Conservation (phyloP, 2,888 invertebrate species). For the Euplagia quadripunctaria region DNA sequence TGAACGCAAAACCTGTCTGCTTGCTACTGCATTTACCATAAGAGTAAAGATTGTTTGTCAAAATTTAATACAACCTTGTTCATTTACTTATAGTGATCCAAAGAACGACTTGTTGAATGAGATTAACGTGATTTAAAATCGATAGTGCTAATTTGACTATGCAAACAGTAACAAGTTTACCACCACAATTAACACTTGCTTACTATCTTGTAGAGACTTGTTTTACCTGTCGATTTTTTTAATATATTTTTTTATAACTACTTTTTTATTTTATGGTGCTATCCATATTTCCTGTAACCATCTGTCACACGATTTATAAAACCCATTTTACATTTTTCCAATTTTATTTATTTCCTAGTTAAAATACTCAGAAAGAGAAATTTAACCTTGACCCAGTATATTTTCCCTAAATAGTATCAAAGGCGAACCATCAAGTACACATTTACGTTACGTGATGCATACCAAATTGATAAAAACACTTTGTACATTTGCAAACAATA, state of each 20-base stretch:
- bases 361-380: slow-evolving; percentile 4
- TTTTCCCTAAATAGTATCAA: slow-evolving; percentile 58
- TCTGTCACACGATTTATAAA: not conserved
- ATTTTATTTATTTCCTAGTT: not conserved
- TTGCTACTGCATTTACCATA: not conserved
- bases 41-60: not conserved
- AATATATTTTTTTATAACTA: slow-evolving; percentile 13
- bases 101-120: not conserved
- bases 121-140: slow-evolving; percentile 9
- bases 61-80: not conserved
- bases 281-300: not conserved
- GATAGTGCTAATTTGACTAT: slow-evolving; percentile 51
- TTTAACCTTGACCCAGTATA: slow-evolving; percentile 66
- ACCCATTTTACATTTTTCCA: not conserved
- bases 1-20: slow-evolving; percentile 37
- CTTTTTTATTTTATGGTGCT: slow-evolving; percentile 23
- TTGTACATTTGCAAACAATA: slow-evolving; percentile 63
- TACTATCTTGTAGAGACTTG: not conserved
- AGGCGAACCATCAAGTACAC: slow-evolving; percentile 42
- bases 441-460: slow-evolving; percentile 51
- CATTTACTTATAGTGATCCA: not conserved
- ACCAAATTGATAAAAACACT: slow-evolving; percentile 49
- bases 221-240: slow-evolving; percentile 3
- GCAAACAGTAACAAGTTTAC: slow-evolving; percentile 61
- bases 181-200: slow-evolving; percentile 60